A percentile compares a stretch with the other conserved stretches of the same genome.
Evolutionary conservation across 2,888 invertebrate genomes (phyloP).

Genomic region (Lagria hirta): DNA sequence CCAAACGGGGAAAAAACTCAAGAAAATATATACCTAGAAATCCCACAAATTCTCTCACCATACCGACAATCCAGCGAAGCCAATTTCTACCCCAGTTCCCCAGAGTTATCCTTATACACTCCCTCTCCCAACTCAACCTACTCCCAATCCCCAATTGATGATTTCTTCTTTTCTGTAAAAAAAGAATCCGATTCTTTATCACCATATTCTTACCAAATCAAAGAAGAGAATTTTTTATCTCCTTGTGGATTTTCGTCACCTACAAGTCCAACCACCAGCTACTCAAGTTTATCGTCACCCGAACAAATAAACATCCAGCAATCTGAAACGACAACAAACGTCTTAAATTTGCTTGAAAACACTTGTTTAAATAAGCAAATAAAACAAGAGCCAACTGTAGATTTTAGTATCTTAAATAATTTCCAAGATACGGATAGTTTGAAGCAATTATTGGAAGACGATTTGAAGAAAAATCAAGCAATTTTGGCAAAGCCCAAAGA

Average conservation of each 20-base stretch:
- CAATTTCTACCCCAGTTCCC: constrained; percentile 51
- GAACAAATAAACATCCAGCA: constrained; percentile 33
- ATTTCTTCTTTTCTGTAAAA: constrained; percentile 49
- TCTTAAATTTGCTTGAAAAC: constrained; percentile 43
- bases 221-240: constrained; percentile 47
- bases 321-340: constrained; percentile 40
- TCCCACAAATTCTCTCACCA: constrained; percentile 50
- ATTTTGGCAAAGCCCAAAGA: constrained; percentile 52
- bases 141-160: constrained; percentile 60
- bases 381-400: constrained; percentile 64
- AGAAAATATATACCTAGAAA: constrained; percentile 53
- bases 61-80: constrained; percentile 57
- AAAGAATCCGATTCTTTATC: constrained; percentile 59
- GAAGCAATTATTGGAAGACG: constrained; percentile 40
- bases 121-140: constrained; percentile 56
- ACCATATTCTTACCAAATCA: constrained; percentile 55
- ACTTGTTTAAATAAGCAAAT: constrained; percentile 46
- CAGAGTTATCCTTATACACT: constrained; percentile 57
- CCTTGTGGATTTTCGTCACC: constrained; percentile 58
- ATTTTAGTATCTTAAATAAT: constrained; percentile 62
- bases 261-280: constrained; percentile 43
- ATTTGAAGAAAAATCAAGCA: constrained; percentile 36
- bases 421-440: constrained; percentile 50
- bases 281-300: constrained; percentile 40
- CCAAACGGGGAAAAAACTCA: constrained; percentile 48